Base-by-base conservation (phyloP, 2,888 invertebrate species). In the Dusona sp. region DNA sequence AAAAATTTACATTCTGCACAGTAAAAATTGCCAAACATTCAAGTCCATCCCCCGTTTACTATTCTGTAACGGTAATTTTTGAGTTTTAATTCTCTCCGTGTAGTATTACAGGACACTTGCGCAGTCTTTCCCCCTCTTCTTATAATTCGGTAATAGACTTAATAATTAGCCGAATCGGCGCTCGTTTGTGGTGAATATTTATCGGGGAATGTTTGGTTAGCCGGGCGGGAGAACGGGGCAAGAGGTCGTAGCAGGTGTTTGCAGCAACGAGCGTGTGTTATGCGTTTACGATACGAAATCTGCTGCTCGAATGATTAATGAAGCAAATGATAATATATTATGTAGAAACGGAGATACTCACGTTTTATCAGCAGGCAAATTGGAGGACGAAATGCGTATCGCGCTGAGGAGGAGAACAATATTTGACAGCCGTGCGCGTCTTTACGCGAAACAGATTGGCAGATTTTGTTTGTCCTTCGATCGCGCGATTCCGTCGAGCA, bases 391-490 rank as follows among this genome's bases (percentile, higher is more conserved):
- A 29, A 16, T 61, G 61, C 29, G 29, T 61, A 29, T 61, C 61
- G 61, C 29, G 61, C 29, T 29, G 61, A 29, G 29, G 29, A 57
- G 25, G 57, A 25, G 1, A 54, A 54, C 9, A 54, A 25, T 54
- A 54, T 16, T 54, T 54, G 54, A 54, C 22, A 22, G 54, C 22
- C 25, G 9, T 13, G 57, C 29, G 25, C 57, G 57, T 13, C n/a
- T n/a, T 57, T 11, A 57, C 57, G 57, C 57, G 25, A 22, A 57
- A 25, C 57, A 61, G 57, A 61, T 61, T 29, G 25, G 57, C 22
- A 61, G 57, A 61, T 61, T 61, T 48, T 61, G 57, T 61, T 61
- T 61, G 29, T 29, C 25, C 57, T 25, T 29, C 29, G 57, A 61
- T 22, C 13, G 22, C 61, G 6, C 16, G 29, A 25, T 61, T 61